Evolutionary conservation across 2,888 invertebrate genomes (phyloP).

Genomic region (Hypomecis punctinalis): DNA sequence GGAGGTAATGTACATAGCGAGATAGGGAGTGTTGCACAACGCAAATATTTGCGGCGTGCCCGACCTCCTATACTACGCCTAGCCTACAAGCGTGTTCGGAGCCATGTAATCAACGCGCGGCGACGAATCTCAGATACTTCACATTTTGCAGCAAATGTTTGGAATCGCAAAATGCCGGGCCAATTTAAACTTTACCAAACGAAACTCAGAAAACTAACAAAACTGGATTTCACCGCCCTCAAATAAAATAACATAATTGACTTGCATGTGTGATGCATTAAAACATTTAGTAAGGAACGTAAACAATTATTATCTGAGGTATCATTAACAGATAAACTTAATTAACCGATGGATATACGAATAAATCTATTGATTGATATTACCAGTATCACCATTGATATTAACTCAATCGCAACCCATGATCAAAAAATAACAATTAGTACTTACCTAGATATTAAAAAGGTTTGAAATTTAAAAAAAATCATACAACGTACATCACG

Average conservation of each 20-base stretch:
- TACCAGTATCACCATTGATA: too few relatives aligned
- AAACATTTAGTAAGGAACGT: too few relatives aligned
- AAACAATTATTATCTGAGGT: too few relatives aligned
- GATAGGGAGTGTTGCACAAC: conserved; percentile 68
- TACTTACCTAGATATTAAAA: too few relatives aligned
- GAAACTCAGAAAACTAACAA: neutral
- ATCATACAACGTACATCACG: neutral
- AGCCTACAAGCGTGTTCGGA: conserved; percentile 44
- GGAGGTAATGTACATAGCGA: conserved; percentile 68
- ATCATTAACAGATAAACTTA: too few relatives aligned
- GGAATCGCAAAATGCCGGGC: conserved; percentile 2
- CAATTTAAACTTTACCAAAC: neutral
- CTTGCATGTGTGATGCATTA: neutral
- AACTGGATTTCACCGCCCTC: neutral
- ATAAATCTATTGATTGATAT: too few relatives aligned
- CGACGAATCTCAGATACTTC: conserved; percentile 15
- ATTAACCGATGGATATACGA: too few relatives aligned
- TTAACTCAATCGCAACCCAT: too few relatives aligned
- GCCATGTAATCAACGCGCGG: conserved; percentile 44
- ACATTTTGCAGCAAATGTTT: conserved; percentile 12
- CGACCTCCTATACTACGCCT: conserved; percentile 38
- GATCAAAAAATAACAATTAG: too few relatives aligned
- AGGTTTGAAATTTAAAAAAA: too few relatives aligned
- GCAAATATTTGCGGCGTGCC: conserved; percentile 68
- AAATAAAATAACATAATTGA: neutral